Evolutionary conservation across 2,888 invertebrate genomes (phyloP).

Genomic region (Dendrolimus houi): DNA sequence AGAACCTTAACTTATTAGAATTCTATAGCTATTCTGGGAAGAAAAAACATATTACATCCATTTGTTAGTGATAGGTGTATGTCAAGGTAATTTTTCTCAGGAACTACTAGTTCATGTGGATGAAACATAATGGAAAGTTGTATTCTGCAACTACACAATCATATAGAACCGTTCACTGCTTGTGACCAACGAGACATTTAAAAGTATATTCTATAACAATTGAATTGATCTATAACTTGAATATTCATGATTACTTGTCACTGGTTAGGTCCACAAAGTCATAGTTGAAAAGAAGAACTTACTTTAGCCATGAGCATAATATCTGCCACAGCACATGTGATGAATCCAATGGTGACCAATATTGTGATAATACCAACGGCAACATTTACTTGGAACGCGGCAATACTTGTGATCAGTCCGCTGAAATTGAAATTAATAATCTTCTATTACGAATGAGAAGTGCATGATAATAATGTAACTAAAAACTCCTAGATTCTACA

Average conservation of each 20-base stretch:
- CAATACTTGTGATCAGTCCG: slow-evolving; percentile 87
- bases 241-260: background rate
- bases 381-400: slow-evolving; percentile 77
- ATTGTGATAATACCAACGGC: slow-evolving; percentile 87
- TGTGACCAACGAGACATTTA: too few species aligned
- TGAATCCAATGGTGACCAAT: slow-evolving; percentile 87
- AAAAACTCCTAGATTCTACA: background rate
- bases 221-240: too few species aligned
- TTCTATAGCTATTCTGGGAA: too few species aligned
- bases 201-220: too few species aligned
- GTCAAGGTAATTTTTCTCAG: too few species aligned
- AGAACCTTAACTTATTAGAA: too few species aligned
- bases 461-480: background rate
- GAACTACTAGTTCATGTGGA: too few species aligned
- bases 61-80: too few species aligned
- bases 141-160: too few species aligned
- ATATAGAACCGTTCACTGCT: too few species aligned
- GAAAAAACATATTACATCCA: too few species aligned
- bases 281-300: slow-evolving; percentile 18
- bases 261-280: background rate
- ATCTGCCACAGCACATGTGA: slow-evolving; percentile 84
- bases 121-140: too few species aligned
- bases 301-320: slow-evolving; percentile 92
- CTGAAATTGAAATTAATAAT: slow-evolving; percentile 26
- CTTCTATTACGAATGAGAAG: background rate